Evolutionary conservation across 2,113 vertebrate species (phyloP).

Genomic region (Apus apus): DNA sequence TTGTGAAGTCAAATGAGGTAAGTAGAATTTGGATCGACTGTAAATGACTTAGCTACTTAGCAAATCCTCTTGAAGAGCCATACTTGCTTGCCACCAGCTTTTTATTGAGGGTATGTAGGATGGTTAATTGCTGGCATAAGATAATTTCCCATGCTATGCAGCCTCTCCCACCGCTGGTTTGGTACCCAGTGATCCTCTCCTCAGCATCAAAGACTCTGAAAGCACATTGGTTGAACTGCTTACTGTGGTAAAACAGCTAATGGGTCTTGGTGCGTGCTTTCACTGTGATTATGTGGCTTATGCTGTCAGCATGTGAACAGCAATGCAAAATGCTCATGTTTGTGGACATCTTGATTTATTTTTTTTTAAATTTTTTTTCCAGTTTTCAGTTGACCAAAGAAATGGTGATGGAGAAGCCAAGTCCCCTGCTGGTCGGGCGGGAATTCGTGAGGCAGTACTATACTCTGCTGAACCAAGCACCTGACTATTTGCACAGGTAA

Average conservation of each 20-base stretch:
- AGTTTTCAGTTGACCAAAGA: constrained; percentile 96
- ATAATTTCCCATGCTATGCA: not conserved
- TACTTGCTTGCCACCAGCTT: not conserved
- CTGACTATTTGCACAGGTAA: constrained; percentile 97
- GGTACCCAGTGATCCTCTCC: not conserved
- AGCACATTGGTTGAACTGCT: not conserved
- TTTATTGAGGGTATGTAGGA: not conserved
- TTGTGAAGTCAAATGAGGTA: constrained; percentile 60
- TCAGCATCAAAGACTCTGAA: not conserved
- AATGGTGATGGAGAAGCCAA: constrained; percentile 99
- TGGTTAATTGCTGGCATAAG: not conserved
- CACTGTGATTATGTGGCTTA: not conserved
- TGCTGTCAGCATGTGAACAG: not conserved
- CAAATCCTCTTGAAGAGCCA: constrained; percentile 43
- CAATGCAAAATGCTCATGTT: not conserved
- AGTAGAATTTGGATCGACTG: constrained; percentile 11
- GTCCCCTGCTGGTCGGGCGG: constrained; percentile 99
- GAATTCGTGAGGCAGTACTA: constrained; percentile 99
- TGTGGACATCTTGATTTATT: constrained; percentile 8
- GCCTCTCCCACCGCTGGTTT: not conserved
- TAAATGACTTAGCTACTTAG: constrained; percentile 52
- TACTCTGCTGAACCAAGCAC: constrained; percentile 95
- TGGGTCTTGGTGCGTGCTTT: not conserved
- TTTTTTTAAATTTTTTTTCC: not conserved
- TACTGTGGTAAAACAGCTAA: not conserved